Base-by-base conservation (phyloP, 2,113 vertebrate genomes). In the Cololabis saira region DNA sequence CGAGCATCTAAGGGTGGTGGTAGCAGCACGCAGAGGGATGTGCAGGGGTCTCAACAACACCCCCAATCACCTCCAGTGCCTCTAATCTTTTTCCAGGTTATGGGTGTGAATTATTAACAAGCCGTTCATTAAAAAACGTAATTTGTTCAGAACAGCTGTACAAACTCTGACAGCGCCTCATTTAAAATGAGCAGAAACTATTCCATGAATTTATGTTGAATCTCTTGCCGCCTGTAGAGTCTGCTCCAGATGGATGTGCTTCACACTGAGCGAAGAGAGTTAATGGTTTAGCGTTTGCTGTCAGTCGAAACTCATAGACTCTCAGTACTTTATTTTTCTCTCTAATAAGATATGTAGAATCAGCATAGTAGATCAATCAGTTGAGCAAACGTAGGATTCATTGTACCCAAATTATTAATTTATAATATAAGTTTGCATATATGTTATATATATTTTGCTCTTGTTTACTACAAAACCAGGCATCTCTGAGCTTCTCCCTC, bases 401-500 rank as follows among this genome's bases (percentile, higher is more conserved):
- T 12, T 53, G 3, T 7, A 40, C 19, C 1, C 3, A 21, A 24
- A 13, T 27, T 61, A 44, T 54, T 40, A 5, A 52, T 51, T 54
- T 11, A n/a, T 45, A 68, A 68, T 37, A 37, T 37, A 37, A 11
- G 6, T 4, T 10, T 47, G 5, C 13, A 44, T 47, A 9, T 47
- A 47, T 47, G 11, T 18, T 47, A 18, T 18, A 47, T 47, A 18
- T 47, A 47, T 77, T 60, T 56, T 78, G 73, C 77, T 83, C 76
- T 81, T n/a, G n/a, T 86, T 87, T 87, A 79, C 80, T 79, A 62
- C 58, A 75, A 83, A 81, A 76, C 49, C 60, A 72, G 78, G 78
- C 76, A 81, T 85, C 62, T 81, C 79, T 87, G 81, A 84, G 63
- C 80, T 71, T 84, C 57, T 77, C 64, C 68, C 81, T 74, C 89